Percentiles rank a stretch among this genome's conserved stretches.
These are phyloP conservation scores for Aselliscus stoliczkanus DNA, from an alignment of 2,797 vertebrate species.

Conservation along the genomic window DNA sequence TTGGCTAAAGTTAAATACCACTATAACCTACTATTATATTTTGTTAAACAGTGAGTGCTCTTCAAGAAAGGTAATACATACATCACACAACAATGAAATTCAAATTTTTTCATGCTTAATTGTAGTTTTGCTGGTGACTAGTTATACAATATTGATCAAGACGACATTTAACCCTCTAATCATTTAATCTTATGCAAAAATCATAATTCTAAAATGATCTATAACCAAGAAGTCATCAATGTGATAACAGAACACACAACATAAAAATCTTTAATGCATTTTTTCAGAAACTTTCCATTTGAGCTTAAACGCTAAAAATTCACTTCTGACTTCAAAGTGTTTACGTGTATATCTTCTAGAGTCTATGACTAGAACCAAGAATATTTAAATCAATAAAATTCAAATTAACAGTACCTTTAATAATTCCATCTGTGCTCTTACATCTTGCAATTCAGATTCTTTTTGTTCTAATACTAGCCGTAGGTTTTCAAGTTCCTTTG, in stretches of 20 bases:
- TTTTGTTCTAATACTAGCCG: slow-evolving; percentile 85
- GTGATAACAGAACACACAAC: background rate
- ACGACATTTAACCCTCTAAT: background rate
- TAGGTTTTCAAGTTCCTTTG: slow-evolving; percentile 78
- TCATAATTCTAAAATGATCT: slow-evolving; percentile 41
- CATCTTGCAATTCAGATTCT: slow-evolving; percentile 84
- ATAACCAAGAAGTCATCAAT: background rate
- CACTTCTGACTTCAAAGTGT: background rate
- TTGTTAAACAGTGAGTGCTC: background rate
- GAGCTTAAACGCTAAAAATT: slow-evolving; percentile 5
- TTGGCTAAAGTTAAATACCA: background rate
- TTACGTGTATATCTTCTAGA: background rate
- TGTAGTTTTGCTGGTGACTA: background rate
- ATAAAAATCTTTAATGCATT: background rate
- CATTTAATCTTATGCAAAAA: background rate
- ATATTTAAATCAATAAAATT: slow-evolving; percentile 23
- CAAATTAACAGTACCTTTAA: slow-evolving; percentile 87
- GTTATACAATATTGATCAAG: background rate
- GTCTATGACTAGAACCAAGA: background rate
- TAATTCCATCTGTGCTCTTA: slow-evolving; percentile 84
- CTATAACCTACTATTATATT: background rate
- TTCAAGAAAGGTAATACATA: background rate
- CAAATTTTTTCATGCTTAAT: background rate
- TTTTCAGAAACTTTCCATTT: slow-evolving; percentile 5
- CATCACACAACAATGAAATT: background rate